Evolutionary conservation across 1,140 invertebrate genomes (phyloP).

Genomic region (Drosophila neocordata): DNA sequence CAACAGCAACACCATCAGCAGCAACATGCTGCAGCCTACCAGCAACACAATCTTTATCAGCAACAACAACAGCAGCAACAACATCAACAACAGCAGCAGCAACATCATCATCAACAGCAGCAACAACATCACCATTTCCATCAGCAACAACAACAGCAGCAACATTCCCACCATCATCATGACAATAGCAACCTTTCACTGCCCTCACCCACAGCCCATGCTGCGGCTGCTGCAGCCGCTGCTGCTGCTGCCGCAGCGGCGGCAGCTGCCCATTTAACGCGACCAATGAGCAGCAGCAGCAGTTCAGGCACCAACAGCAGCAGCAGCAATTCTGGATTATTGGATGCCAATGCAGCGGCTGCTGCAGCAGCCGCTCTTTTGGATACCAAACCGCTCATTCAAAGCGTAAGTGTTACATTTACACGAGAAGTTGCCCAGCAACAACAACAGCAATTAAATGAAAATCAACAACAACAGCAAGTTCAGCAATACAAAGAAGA

Average conservation of each 20-base stretch:
- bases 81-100: constrained; percentile 49
- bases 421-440: constrained; percentile 15
- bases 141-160: constrained; percentile 65
- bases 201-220: constrained; percentile 85
- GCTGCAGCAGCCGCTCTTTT: constrained; percentile 64
- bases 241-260: constrained; percentile 74
- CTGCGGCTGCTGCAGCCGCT: constrained; percentile 59
- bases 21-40: constrained; percentile 41
- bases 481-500: constrained; percentile 18
- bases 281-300: constrained; percentile 86
- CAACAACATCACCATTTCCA: constrained; percentile 67
- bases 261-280: constrained; percentile 72
- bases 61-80: constrained; percentile 60
- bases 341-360: constrained; percentile 70
- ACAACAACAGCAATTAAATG: constrained; percentile 10
- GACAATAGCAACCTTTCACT: constrained; percentile 90
- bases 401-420: constrained; percentile 77
- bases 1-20: constrained; percentile 57
- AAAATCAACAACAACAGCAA: neutral
- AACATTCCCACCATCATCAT: constrained; percentile 68
- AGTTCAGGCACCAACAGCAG: constrained; percentile 85
- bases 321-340: constrained; percentile 79
- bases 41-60: constrained; percentile 27
- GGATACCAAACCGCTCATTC: constrained; percentile 83
- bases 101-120: constrained; percentile 58